Base-by-base conservation (phyloP, 2,888 invertebrate genomes). In the Megamerina dolium region DNA sequence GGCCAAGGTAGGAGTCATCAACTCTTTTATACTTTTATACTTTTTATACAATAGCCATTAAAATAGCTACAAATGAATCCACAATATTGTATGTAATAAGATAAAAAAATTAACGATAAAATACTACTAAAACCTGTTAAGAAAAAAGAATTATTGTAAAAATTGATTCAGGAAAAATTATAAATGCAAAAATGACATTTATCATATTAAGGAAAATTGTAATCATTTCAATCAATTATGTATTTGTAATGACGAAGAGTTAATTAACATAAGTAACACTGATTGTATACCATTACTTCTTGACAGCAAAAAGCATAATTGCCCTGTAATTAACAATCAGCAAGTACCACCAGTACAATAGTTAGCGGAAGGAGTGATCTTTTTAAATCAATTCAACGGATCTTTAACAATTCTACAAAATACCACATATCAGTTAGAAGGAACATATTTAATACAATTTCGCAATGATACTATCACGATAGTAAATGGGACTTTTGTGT, bases 191-290 rank as follows among this genome's bases (percentile, higher is more conserved):
- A 31, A 39, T 26, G 36, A 33, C 42, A 37, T 40, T 23, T 43
- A 31, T 35, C 19, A 39, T 32, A 43, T 39, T 27, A 39, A 43
- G 33, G 18, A 50, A 21, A 36, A 41, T 32, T 52, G 47, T 46
- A 42, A 35, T 16, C n/a, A 46, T 47, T 52, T n/a, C n/a, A n/a
- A n/a, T n/a, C n/a, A n/a, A n/a, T n/a, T n/a, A n/a, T n/a, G n/a
- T n/a, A n/a, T n/a, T 41, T 50, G 49, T 46, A 50, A 44, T 21
- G 41, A 44, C n/a, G n/a, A 34, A 30, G 41, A 46, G 33, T 39
- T 48, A 19, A 16, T 46, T 43, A 36, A 46, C 36, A 42, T 46
- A 42, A 42, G 41, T 16, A 27, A 37, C 23, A 5, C 34, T 17
- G 18, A 34, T 17, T 34, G 34, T n/a, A n/a, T 34, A 18, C 34